Evolutionary conservation across 2,797 vertebrate genomes (phyloP).

Genomic region (Alosa sapidissima): DNA sequence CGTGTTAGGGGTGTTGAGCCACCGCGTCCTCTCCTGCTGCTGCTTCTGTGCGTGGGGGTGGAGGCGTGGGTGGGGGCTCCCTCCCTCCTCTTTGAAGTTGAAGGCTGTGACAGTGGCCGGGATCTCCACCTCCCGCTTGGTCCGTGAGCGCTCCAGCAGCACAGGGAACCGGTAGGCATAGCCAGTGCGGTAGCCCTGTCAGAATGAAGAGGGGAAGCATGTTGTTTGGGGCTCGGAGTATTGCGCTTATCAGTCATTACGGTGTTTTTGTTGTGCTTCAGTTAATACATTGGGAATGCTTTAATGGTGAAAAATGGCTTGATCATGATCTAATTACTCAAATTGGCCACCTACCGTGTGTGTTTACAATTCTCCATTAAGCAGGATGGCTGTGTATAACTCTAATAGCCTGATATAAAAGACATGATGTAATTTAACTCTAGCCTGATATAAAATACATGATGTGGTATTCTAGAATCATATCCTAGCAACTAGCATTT

Average conservation of each 20-base stretch:
- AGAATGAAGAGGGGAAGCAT: background rate
- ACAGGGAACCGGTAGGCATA: constrained; percentile 94
- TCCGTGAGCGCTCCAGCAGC: constrained; percentile 88
- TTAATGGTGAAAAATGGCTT: background rate
- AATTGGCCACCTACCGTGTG: background rate
- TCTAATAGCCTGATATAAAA: no score
- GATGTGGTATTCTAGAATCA: background rate
- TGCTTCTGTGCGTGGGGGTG: constrained; percentile 85
- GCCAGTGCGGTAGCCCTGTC: constrained; percentile 83
- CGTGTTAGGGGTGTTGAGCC: constrained; percentile 96
- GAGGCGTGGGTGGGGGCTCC: constrained; percentile 70
- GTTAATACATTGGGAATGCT: background rate
- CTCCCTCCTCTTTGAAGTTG: constrained; percentile 85
- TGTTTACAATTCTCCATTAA: background rate
- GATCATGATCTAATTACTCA: background rate
- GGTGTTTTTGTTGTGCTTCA: background rate
- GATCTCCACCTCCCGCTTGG: constrained; percentile 90
- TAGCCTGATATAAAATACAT: no score
- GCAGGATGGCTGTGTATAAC: background rate
- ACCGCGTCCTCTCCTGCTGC: constrained; percentile 94
- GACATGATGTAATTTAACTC: background rate
- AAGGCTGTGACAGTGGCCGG: constrained; percentile 89
- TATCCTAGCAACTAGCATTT: background rate
- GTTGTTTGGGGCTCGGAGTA: background rate
- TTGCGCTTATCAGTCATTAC: background rate